These are phyloP conservation scores for Cecropterus lyciades DNA, from an alignment of 1,140 invertebrate genomes.

Conservation along the genomic window DNA sequence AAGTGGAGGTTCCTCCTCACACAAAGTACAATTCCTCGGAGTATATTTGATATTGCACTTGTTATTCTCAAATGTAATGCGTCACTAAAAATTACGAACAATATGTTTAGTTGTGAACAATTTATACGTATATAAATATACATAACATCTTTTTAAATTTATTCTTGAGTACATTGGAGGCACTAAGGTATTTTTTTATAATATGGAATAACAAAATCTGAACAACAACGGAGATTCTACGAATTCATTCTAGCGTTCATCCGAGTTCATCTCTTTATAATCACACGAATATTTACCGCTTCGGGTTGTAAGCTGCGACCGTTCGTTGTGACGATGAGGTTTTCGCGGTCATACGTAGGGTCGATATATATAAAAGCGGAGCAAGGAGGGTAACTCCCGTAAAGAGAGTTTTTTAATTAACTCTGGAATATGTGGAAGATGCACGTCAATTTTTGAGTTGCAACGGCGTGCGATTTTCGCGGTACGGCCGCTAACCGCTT, in stretches of 20 bases:
- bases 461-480: too few species aligned
- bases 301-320: too few species aligned
- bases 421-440: too few species aligned
- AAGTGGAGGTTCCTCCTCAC: not conserved
- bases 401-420: too few species aligned
- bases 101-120: not conserved
- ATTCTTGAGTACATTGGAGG: not conserved
- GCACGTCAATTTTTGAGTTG: too few species aligned
- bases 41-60: not conserved
- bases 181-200: not conserved
- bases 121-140: not conserved
- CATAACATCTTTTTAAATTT: not conserved
- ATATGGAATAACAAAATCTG: not conserved
- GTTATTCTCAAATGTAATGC: not conserved
- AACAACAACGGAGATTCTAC: not conserved
- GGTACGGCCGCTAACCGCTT: too few species aligned
- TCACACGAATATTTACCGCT: not conserved
- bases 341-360: too few species aligned
- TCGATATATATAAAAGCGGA: too few species aligned
- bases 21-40: not conserved
- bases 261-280: not conserved
- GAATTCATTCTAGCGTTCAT: not conserved
- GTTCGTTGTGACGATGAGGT: not conserved
- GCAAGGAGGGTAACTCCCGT: too few species aligned
- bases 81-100: not conserved